phyloP scores from a whole-genome alignment of 1,140 invertebrate genomes.

The Bicyclus anynana region DNA sequence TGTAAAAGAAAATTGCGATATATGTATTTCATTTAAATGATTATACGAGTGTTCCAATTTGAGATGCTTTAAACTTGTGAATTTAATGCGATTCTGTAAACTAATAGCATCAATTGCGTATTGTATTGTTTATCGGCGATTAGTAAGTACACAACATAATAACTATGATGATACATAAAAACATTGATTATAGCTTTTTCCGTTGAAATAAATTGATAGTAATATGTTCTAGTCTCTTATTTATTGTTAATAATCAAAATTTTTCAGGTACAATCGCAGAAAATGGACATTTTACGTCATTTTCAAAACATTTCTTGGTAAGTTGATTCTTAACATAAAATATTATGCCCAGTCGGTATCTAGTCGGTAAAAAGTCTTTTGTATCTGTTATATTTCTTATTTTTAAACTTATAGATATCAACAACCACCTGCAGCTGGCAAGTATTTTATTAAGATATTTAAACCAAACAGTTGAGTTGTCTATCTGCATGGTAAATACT shows the following conservation, averaged over 20 bases:
- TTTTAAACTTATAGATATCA: too few relatives aligned
- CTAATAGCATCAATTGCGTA: conserved; percentile 2
- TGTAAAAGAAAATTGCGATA: too few relatives aligned
- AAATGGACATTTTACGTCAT: conserved; percentile 35
- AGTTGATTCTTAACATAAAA: conserved; percentile 6
- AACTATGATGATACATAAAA: conserved; percentile 6
- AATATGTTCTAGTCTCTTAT: neutral
- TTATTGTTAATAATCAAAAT: neutral
- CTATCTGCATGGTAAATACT: too few relatives aligned
- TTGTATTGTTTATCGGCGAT: conserved; percentile 16
- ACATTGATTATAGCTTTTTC: neutral
- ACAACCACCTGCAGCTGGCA: too few relatives aligned
- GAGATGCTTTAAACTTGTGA: neutral
- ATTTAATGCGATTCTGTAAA: conserved; percentile 6
- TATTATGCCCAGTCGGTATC: neutral
- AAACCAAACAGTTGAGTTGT: too few relatives aligned
- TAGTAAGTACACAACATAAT: conserved; percentile 7
- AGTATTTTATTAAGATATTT: too few relatives aligned
- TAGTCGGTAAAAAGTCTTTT: too few relatives aligned
- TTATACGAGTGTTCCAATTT: neutral
- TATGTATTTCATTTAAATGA: too few relatives aligned
- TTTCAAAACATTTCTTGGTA: conserved; percentile 36
- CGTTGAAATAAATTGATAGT: neutral
- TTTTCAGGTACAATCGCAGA: conserved; percentile 11
- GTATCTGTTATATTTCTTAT: too few relatives aligned